A percentile compares a stretch with the other conserved stretches of the same genome.
phyloP scores from a whole-genome alignment of 2,888 invertebrate species.

The Tipula lateralis region DNA sequence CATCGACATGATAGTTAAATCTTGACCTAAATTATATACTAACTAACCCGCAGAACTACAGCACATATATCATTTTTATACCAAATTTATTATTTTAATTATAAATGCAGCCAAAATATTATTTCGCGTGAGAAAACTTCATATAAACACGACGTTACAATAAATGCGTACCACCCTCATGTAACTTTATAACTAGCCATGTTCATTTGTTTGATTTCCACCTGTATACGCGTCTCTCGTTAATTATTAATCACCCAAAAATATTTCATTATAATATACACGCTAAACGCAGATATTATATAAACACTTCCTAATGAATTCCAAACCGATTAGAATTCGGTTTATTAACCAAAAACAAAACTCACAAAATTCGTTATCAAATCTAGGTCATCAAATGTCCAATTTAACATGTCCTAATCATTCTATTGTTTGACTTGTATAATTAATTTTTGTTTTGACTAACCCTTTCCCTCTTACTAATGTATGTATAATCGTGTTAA shows the following conservation, averaged over 20 bases:
- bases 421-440: neutral
- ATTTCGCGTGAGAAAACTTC: neutral
- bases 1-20: too few species aligned
- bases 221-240: neutral
- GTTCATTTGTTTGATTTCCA: neutral
- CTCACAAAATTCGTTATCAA: neutral
- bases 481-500: neutral
- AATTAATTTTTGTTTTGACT: neutral
- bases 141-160: neutral
- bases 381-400: constrained; percentile 9
- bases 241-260: neutral
- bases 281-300: neutral
- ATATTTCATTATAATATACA: neutral
- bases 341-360: neutral
- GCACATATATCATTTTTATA: too few species aligned
- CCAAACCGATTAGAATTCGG: neutral
- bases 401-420: constrained; percentile 11
- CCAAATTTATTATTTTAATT: too few species aligned
- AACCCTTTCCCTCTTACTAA: neutral
- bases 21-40: too few species aligned
- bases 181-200: neutral
- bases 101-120: too few species aligned
- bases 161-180: neutral
- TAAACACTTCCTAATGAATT: constrained; percentile 24
- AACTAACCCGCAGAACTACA: too few species aligned